Conservation (phyloP, 2,113 vertebrate genomes). For the Corythornis madagascariensis region DNA sequence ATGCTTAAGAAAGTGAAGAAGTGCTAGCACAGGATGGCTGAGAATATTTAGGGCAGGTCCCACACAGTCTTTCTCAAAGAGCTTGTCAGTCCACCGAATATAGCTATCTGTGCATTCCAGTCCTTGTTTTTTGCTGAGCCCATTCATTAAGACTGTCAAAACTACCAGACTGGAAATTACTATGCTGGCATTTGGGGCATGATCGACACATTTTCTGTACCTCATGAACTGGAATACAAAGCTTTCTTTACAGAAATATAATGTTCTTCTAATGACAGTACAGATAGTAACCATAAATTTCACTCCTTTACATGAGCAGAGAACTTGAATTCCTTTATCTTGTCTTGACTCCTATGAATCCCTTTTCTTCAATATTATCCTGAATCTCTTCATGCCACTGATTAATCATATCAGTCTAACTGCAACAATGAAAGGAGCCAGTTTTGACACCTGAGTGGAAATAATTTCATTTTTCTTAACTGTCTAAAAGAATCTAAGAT, state of each 20-base stretch:
- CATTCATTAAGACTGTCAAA: constrained; percentile 27
- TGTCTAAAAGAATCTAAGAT: background rate
- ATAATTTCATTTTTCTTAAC: background rate
- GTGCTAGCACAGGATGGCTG: constrained; percentile 11
- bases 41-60: constrained; percentile 34
- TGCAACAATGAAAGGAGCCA: background rate
- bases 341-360: constrained; percentile 16
- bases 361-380: constrained; percentile 16
- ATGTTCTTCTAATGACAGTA: constrained; percentile 36
- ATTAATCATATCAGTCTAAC: background rate
- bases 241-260: constrained; percentile 35
- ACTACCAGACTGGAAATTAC: constrained; percentile 57
- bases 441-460: background rate
- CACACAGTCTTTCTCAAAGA: background rate
- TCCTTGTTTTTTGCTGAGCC: constrained; percentile 50
- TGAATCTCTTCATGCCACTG: background rate
- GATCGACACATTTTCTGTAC: constrained; percentile 41
- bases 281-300: constrained; percentile 34
- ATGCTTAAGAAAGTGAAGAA: constrained; percentile 49
- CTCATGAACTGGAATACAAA: constrained; percentile 33
- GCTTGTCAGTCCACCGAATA: background rate
- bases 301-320: constrained; percentile 4
- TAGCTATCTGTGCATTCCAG: constrained; percentile 14
- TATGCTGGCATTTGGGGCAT: constrained; percentile 46
- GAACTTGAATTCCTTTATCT: constrained; percentile 19